Evolutionary conservation across 2,888 invertebrate species (phyloP).

Genomic region (Antheraea yamamai): DNA sequence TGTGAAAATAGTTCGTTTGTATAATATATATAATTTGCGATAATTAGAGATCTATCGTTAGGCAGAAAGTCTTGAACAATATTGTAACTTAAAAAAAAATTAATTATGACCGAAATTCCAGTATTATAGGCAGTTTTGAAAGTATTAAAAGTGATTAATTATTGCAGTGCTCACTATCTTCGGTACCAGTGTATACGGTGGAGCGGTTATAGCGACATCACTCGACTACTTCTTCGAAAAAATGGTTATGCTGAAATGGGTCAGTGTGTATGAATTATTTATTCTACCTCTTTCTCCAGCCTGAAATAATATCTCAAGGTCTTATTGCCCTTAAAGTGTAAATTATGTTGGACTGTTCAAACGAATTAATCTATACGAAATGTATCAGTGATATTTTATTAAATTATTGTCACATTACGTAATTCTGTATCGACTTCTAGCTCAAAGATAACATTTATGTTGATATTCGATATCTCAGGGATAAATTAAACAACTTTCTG

Average conservation of each 20-base stretch:
- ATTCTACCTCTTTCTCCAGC: background rate
- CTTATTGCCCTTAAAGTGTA: too few species aligned
- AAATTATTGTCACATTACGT: too few species aligned
- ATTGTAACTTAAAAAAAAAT: too few species aligned
- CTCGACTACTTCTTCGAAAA: conserved; percentile 89
- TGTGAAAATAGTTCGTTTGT: too few species aligned
- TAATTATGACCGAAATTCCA: too few species aligned
- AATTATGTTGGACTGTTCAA: too few species aligned
- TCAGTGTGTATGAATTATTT: conserved; percentile 39
- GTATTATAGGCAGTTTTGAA: background rate
- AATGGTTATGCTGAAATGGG: conserved; percentile 86
- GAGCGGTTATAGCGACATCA: conserved; percentile 86
- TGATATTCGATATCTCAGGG: background rate
- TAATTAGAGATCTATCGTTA: too few species aligned
- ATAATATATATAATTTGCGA: too few species aligned
- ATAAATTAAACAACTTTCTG: background rate
- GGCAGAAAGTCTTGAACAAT: too few species aligned
- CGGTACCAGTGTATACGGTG: conserved; percentile 89
- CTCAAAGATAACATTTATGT: background rate
- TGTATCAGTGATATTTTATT: too few species aligned
- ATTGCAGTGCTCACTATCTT: conserved; percentile 85
- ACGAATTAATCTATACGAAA: too few species aligned
- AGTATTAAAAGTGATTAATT: conserved; percentile 4
- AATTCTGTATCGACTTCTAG: background rate
- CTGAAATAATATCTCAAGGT: background rate